phyloP scores from a whole-genome alignment of 2,797 vertebrate species.

The Spinus pinus region DNA sequence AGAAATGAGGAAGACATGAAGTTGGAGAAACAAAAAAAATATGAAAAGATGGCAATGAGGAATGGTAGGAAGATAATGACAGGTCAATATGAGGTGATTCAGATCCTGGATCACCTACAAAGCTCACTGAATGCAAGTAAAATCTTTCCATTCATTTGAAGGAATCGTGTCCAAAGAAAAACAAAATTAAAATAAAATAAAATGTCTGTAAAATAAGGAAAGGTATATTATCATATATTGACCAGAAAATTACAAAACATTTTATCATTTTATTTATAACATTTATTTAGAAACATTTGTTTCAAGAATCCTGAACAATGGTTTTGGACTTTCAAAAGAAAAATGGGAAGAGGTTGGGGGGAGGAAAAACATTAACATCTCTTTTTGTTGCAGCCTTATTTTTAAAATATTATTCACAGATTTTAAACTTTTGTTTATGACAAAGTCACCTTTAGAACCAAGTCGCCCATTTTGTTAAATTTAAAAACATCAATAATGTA shows the following conservation, averaged over 20 bases:
- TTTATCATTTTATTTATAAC: not conserved
- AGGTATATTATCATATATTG: not conserved
- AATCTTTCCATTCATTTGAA: not conserved
- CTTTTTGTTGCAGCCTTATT: not conserved
- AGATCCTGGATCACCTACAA: not conserved
- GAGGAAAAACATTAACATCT: fast-evolving
- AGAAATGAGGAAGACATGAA: not conserved
- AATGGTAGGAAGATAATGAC: not conserved
- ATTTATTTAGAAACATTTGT: not conserved
- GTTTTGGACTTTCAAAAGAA: not conserved
- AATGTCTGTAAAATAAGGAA: not conserved
- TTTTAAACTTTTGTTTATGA: not conserved
- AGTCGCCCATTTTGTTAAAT: not conserved
- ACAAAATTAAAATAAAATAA: not conserved
- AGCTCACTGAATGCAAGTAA: not conserved
- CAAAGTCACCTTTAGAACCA: not conserved
- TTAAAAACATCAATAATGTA: not conserved
- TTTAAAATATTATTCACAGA: not conserved
- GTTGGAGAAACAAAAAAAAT: not conserved
- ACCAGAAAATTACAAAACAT: not conserved
- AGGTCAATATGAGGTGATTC: not conserved
- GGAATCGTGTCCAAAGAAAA: not conserved
- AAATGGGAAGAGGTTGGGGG: fast-evolving
- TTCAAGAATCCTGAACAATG: not conserved
- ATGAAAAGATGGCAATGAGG: not conserved